These are phyloP conservation scores for Prietella phreatophila DNA, from an alignment of 2,113 vertebrate species.

Conservation along the genomic window DNA sequence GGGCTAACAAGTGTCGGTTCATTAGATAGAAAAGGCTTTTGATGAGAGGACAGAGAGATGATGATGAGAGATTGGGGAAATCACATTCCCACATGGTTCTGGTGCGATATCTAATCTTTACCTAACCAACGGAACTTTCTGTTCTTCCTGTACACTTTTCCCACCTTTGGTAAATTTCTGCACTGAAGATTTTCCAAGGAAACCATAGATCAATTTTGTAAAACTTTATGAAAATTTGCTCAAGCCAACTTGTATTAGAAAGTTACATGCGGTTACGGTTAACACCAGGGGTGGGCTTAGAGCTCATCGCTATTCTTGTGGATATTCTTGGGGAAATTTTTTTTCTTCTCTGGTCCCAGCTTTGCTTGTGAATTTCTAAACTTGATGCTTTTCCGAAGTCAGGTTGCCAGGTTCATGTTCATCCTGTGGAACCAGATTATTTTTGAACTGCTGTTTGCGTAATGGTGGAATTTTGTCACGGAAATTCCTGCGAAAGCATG, in stretches of 20 bases:
- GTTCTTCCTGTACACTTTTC: background rate
- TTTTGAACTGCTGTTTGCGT: background rate
- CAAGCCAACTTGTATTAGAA: background rate
- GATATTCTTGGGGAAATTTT: background rate
- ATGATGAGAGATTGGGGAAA: conserved; percentile 34
- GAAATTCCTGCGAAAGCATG: background rate
- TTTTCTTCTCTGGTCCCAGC: too few relatives aligned
- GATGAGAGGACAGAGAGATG: conserved; percentile 16
- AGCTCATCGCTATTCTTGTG: background rate
- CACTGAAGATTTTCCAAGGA: background rate
- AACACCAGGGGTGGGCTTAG: background rate
- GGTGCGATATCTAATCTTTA: conserved; percentile 1
- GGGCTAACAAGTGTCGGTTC: conserved; percentile 42
- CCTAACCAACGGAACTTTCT: background rate
- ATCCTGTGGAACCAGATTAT: background rate
- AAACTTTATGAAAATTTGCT: background rate
- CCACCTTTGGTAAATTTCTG: background rate
- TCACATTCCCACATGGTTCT: background rate
- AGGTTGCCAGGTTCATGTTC: background rate
- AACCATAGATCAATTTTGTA: background rate
- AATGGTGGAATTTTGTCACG: background rate
- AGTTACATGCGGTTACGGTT: background rate
- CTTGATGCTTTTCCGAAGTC: too few relatives aligned
- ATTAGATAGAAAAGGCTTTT: conserved; percentile 41
- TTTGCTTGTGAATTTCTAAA: background rate